These are phyloP conservation scores for Molorchus minor DNA, from an alignment of 2,888 invertebrate species.

Conservation along the genomic window DNA sequence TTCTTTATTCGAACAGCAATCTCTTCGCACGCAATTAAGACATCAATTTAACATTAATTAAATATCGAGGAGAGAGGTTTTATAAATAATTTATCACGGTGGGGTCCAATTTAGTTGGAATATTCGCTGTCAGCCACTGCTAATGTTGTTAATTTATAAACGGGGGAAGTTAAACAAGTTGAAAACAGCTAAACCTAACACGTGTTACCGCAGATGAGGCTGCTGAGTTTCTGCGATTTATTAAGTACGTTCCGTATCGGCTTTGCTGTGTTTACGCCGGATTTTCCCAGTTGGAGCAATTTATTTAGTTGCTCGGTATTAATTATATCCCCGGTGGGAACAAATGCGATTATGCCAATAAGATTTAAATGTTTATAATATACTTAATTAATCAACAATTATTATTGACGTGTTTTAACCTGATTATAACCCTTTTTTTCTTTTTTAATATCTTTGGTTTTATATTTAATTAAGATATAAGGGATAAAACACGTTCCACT, in stretches of 20 bases:
- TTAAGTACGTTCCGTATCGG: slow-evolving; percentile 1
- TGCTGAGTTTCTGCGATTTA: slow-evolving; percentile 14
- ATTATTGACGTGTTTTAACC: too few species aligned
- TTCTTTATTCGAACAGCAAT: slow-evolving; percentile 20
- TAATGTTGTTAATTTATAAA: slow-evolving; percentile 29
- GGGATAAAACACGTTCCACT: too few species aligned
- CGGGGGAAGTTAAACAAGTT: slow-evolving; percentile 24
- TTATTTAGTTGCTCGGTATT: neutral
- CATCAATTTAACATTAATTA: slow-evolving; percentile 30
- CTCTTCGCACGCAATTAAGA: slow-evolving; percentile 30
- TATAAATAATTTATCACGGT: slow-evolving; percentile 27
- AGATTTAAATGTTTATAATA: too few species aligned
- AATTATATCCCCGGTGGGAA: too few species aligned
- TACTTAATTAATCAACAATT: too few species aligned
- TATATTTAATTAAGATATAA: too few species aligned
- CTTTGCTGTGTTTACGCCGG: neutral
- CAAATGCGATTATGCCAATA: too few species aligned
- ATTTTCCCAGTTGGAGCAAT: neutral
- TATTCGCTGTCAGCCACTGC: slow-evolving; percentile 29
- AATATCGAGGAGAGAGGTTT: slow-evolving; percentile 29
- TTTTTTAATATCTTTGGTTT: too few species aligned
- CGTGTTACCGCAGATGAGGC: slow-evolving; percentile 19
- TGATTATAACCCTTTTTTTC: too few species aligned
- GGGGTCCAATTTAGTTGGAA: slow-evolving; percentile 30
- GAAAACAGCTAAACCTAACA: slow-evolving; percentile 19